Base-by-base conservation (phyloP, 2,797 vertebrate genomes). In the Anas bahamensis region DNA sequence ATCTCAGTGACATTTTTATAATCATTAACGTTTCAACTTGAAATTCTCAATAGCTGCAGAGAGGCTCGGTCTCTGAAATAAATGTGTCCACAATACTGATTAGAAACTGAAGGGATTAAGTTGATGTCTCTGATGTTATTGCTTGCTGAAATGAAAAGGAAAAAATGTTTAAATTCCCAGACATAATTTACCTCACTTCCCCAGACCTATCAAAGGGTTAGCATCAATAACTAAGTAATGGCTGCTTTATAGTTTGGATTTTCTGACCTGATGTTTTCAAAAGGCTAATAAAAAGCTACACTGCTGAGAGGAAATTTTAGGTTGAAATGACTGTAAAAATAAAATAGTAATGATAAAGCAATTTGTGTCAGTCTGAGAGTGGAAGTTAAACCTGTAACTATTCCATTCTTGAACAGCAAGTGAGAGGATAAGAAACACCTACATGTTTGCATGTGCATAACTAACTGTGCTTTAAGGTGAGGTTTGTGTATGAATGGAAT, bases 141-240 rank as follows among this genome's bases (percentile, higher is more conserved):
- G 63, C 88, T 93, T 87, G 70, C 73, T 78, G 88, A 91, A 97
- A 97, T 91, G 82, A 93, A 92, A 70, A 94, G 29, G 22, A 76
- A 79, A 83, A 87, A 39, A 28, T 39, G 61, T 94, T 94, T 82
- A 93, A 95, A 96, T 33, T 70, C 53, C 35, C 29, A 72, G 80
- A 80, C 3, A 5, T 91, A 93, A 90, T 66, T 60, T 48, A 88
- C 63, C 86, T 91, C 70, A 79, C 29, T 91, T 94, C 68, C 68
- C 55, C 48, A 93, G 33, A 55, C 46, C 50, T 88, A 81, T 89
- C 72, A 86, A 88, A 89, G 84, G 42, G 90, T 93, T 80, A 89
- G 86, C 82, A 89, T 92, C 94, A 93, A 93, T 95, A 96, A 93
- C 70, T 44, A 60, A 76, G 70, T 93, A 89, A 92, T 89, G 63